Evolutionary conservation across 2,888 invertebrate species (phyloP), one percentile per base, ranked within the genome.

Genomic region (Vandiemenella viatica): DNA sequence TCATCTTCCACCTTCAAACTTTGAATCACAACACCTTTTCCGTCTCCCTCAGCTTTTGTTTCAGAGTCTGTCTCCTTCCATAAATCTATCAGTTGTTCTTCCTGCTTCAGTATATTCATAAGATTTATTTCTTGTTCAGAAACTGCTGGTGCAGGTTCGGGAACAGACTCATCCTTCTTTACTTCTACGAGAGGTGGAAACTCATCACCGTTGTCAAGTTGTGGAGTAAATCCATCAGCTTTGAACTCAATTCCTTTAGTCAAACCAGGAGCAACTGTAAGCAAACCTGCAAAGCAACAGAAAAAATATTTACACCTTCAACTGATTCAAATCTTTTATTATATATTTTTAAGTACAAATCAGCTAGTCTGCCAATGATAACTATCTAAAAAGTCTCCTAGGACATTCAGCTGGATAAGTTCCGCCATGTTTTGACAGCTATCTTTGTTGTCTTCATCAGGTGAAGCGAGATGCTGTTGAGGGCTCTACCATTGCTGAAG

Each of bases 251-350:
- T 65, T 20, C 76, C 76, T 52, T 70, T 70, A 52, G 69, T 64
- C 56, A 83, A 78, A 0, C 84, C 85, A 8, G 87, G 86, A 1
- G 85, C 79, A 50, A 74, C 67, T 3, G 72, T 72, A 5, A 79
- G 59, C 22, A 78, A 63, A 52, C 74, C 77, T 78, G 60, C 13
- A 66, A 55, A n/a, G n/a, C n/a, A n/a, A n/a, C n/a, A 43, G 26
- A 49, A 66, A 67, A 56, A 67, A 10, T 67, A 66, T n/a, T n/a
- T n/a, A n/a, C n/a, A n/a, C n/a, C n/a, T 23, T 49, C 41, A 5
- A 21, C 15, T 40, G 6, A 18, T 37, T 13, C 19, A 46, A 19
- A 17, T 23, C 19, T 13, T 23, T 19, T 48, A n/a, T 43, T 21
- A 21, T 20, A 8, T 10, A n/a, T 15, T 3, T 43, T 64, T 58